Base-by-base conservation (phyloP, 2,797 vertebrate species). In the Chiroxiphia lanceolata region DNA sequence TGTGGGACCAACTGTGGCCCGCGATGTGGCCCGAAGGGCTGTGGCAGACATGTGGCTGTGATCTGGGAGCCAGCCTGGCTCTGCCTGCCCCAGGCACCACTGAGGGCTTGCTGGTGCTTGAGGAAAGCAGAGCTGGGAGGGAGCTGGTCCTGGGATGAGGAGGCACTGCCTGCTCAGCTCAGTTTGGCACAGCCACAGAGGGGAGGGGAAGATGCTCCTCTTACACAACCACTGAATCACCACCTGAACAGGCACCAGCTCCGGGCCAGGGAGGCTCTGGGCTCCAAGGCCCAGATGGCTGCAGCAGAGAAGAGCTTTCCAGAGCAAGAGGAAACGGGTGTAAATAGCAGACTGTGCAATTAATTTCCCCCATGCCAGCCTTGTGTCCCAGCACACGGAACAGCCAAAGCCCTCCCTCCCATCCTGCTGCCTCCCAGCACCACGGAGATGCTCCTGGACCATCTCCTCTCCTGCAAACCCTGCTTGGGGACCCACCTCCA, bases 261-360 rank as follows among this genome's bases (percentile, higher is more conserved):
- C 85, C 1, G 8, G 93, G 83, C 85, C 60, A 50, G 77, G 74
- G 34, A 1, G 2, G 38, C 17, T 69, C 83, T 3, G 4, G 84
- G 87, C 83, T 95, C 83, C 57, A 61, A 54, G 56, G 60, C 86
- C 94, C 95, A 96, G 95, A 95, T 95, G 95, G 95, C 89, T 95
- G 79, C 83, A 56, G 94, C n/a, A 92, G 68, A 1, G 27, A 90
- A 64, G 92, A 93, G 91, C 80, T 91, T 94, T 94, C 93, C 94
- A 96, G 92, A 95, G 85, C 70, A 21, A 91, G 89, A 94, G 76
- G 89, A 96, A 93, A 82, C 2, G 1, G 19, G 38, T 92, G 71
- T 92, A 79, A 94, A 92, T 72, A 95, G 87, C 90, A 96, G 92
- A 67, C 77, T 83, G 92, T 86, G 77, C 85, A 71, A 75, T 88